These are phyloP conservation scores for Thaleichthys pacificus DNA, from an alignment of 2,797 vertebrate genomes.

Conservation along the genomic window DNA sequence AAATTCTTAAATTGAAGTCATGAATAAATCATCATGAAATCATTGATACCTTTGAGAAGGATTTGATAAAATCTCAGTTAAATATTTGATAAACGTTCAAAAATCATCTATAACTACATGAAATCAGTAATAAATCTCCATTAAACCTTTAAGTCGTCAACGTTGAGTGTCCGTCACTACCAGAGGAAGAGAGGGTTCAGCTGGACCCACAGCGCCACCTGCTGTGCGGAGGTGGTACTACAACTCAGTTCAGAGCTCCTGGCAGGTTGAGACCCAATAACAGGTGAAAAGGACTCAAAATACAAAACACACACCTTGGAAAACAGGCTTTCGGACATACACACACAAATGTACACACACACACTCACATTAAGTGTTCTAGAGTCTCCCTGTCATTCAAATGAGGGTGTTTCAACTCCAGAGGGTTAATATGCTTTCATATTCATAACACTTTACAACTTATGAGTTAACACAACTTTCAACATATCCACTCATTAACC, in stretches of 20 bases:
- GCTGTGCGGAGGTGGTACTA: neutral
- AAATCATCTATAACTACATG: neutral
- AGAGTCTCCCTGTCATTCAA: neutral
- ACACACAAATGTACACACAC: constrained; percentile 2
- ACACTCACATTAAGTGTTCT: neutral
- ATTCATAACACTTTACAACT: neutral
- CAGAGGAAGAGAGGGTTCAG: neutral
- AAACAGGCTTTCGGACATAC: neutral
- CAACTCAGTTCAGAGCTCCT: neutral
- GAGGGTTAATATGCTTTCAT: neutral
- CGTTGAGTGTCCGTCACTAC: neutral
- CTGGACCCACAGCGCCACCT: neutral
- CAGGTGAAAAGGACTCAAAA: neutral
- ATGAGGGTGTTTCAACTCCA: neutral
- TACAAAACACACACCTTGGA: neutral
- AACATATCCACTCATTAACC: neutral
- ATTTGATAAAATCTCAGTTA: constrained; percentile 44
- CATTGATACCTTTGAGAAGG: constrained; percentile 60
- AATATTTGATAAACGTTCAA: neutral
- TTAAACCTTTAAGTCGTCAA: neutral
- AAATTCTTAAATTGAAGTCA: neutral
- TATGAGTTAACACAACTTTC: neutral
- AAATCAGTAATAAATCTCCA: constrained; percentile 1
- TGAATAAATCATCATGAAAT: constrained; percentile 51
- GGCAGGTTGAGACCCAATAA: neutral